phyloP scores from a whole-genome alignment of 2,888 invertebrate species.

The Eremobia ochroleuca region DNA sequence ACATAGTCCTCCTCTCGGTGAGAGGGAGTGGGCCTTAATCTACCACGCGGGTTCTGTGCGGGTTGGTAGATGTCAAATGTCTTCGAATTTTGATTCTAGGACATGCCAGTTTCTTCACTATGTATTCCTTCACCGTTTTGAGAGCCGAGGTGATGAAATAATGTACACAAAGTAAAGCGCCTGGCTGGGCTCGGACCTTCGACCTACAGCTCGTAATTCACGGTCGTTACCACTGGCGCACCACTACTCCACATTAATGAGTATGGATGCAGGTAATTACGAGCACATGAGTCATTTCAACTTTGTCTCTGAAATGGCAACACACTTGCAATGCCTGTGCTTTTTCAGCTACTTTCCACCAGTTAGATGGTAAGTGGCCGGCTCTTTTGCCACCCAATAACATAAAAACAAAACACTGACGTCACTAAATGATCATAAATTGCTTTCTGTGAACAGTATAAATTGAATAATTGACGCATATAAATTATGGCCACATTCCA shows the following conservation, averaged over 20 bases:
- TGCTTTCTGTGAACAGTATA: slow-evolving; percentile 21
- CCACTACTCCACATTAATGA: not conserved
- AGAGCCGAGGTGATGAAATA: too few relatives aligned
- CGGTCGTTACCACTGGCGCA: not conserved
- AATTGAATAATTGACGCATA: slow-evolving; percentile 41
- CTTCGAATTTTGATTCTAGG: too few relatives aligned
- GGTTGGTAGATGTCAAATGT: too few relatives aligned
- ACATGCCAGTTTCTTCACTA: too few relatives aligned
- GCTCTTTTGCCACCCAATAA: not conserved
- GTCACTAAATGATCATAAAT: slow-evolving; percentile 23
- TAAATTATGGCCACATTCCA: slow-evolving; percentile 41
- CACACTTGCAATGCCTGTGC: not conserved
- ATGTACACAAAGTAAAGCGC: too few relatives aligned
- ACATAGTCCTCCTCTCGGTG: too few relatives aligned
- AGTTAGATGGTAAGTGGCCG: not conserved
- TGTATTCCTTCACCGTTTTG: too few relatives aligned
- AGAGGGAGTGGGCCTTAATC: too few relatives aligned
- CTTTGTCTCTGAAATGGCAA: not conserved
- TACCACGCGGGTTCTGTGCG: too few relatives aligned
- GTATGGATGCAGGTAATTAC: too few relatives aligned
- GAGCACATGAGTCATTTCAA: not conserved
- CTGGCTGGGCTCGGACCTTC: too few relatives aligned
- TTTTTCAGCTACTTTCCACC: not conserved
- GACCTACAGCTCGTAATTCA: not conserved
- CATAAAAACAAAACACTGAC: slow-evolving; percentile 17